Evolutionary conservation across 2,888 invertebrate genomes (phyloP), one percentile per base, ranked within the genome.

Genomic region (Trachelus tabidus): DNA sequence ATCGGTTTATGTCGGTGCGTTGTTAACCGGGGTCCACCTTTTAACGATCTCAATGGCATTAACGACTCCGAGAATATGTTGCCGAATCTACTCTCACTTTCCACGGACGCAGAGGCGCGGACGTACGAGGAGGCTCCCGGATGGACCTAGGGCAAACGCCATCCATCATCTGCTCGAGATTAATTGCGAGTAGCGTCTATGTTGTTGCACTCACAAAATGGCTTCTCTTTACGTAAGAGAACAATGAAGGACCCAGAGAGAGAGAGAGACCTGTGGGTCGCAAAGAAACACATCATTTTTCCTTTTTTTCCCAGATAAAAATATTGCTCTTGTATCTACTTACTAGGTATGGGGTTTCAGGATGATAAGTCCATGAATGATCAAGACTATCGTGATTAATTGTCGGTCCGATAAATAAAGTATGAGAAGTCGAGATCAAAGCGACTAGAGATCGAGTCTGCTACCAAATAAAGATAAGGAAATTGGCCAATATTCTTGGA

Each of bases 51-150:
- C 31, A 15, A 31, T 31, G 71, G 34, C 71, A 71, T 71, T 71
- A 71, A 31, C 71, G 71, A 23, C 33, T 12, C 15, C 31, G 71
- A 4, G 71, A 31, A 71, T 71, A 71, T 31, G 12, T 31, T 71
- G 33, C 71, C 71, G 34, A 71, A 71, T 33, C 31, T 12, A 71
- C 71, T 71, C 71, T 71, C 71, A 71, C 71, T 71, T 71, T 71
- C 71, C 71, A 33, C 23, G 71, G 71, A 31, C 71, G 71, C 31
- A 31, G 33, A 71, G 33, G 33, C 31, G 71, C 71, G 71, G 15
- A 31, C 71, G 12, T 71, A 3, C 71, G 9, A 30, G 34, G 23
- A 31, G 31, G 12, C 71, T 71, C 33, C 33, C 71, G 71, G 71
- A 31, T 71, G 31, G 71, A 71, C 34, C 71, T 71, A 34, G 34